Percentiles rank a stretch among this genome's conserved stretches.
Evolutionary conservation across 2,888 invertebrate genomes (phyloP).

Genomic region (Molorchus minor): DNA sequence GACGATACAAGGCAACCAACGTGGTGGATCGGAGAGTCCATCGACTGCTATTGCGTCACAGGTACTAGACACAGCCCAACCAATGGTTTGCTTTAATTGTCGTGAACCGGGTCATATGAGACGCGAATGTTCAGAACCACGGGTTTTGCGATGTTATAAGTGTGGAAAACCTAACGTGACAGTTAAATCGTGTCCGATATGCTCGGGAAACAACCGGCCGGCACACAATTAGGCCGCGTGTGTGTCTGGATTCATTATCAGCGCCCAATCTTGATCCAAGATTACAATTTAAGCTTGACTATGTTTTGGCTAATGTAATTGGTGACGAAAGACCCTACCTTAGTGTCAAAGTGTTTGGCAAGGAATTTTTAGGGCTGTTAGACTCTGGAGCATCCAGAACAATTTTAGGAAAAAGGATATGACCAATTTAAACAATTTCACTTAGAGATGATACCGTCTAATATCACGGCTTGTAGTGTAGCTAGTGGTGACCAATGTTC

Average conservation of each 20-base stretch:
- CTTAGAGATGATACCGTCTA: not conserved
- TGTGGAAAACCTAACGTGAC: not conserved
- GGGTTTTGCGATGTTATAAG: not conserved
- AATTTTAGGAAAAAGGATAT: not conserved
- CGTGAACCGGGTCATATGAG: not conserved
- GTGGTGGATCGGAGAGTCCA: no score
- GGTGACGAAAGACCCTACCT: constrained; percentile 6
- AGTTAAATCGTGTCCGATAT: not conserved
- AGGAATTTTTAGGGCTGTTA: constrained; percentile 3
- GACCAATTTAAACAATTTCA: not conserved
- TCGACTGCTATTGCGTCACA: no score
- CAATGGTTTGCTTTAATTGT: not conserved
- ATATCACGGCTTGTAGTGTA: not conserved
- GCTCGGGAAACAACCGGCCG: constrained; percentile 5
- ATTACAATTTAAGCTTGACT: not conserved
- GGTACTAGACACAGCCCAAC: no score
- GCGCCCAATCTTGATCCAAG: not conserved
- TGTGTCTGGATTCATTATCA: not conserved
- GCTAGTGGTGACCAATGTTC: constrained; percentile 16
- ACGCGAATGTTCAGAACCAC: not conserved
- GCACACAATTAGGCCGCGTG: constrained; percentile 6
- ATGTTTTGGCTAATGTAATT: not conserved
- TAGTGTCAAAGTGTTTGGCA: not conserved
- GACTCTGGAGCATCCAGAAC: constrained; percentile 12
- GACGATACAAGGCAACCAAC: no score